Percentiles rank a stretch among this genome's conserved stretches.
Conservation (phyloP, 23 tunicate genomes). For the Trididemnum nubilum region DNA sequence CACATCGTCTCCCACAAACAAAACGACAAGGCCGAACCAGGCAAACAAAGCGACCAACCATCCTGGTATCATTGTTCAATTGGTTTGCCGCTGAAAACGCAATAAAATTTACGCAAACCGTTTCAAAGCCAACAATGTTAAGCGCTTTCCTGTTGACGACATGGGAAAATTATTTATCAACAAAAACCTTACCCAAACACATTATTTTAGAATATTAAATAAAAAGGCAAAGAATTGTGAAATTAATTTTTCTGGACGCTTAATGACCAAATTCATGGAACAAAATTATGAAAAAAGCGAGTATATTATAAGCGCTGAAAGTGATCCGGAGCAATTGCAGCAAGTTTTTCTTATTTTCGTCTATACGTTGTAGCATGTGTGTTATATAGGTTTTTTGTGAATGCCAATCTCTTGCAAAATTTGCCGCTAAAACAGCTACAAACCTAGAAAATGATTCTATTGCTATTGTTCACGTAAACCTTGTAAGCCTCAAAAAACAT, state of each 20-base stretch:
- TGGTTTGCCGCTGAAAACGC: neutral
- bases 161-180: neutral
- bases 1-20: neutral
- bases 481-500: neutral
- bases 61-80: neutral
- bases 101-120: neutral
- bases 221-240: neutral
- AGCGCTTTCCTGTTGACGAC: neutral
- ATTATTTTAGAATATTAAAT: neutral
- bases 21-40: neutral
- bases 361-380: neutral
- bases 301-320: neutral
- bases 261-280: neutral
- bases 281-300: neutral
- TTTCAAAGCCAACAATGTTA: neutral
- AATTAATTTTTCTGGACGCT: neutral
- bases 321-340: neutral
- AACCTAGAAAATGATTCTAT: neutral
- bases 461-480: neutral
- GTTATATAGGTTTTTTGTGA: neutral
- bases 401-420: no score
- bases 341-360: neutral
- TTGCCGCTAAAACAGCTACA: neutral
- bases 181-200: neutral
- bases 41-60: neutral